Base-by-base conservation (phyloP, 2,888 invertebrate genomes). In the Nymphalis c-album region DNA sequence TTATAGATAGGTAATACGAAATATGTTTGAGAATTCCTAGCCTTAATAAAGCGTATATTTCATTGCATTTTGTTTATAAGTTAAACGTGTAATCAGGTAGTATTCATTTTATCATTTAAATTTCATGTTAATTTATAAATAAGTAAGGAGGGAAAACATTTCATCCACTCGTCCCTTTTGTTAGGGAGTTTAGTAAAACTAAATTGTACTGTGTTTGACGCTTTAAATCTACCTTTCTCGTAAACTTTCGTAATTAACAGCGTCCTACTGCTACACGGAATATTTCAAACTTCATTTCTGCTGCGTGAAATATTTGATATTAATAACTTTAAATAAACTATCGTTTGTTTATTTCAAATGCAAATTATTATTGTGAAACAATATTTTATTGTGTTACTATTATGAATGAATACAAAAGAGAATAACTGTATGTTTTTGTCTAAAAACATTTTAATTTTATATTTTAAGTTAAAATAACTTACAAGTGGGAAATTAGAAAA, bases 211-310 rank as follows among this genome's bases (percentile, higher is more conserved):
- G 69, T 67, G 63, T 67, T 67, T 67, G 51, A 60, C 63, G 63
- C 40, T 64, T 64, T 70, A 67, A 67, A 70, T 61, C 63, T 70
- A 67, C 53, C 60, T 67, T 63, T 59, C 69, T 67, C 63, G 13
- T 51, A 69, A 69, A 70, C 63, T 70, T 70, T 70, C 47, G 67
- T 64, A 70, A 70, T 67, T 70, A 70, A 70, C 69, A 58, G 50
- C 60, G 67, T 70, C 67, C 69, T 67, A 63, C 67, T 61, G 61
- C 31, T 31, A 55, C 55, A 47, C 45, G 35, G 66, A 35, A 67
- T 63, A 65, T 53, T 58, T 20, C 50, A 1, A 67, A 67, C 60
- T 70, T 70, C 48, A 35, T 58, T 63, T 48, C 50, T 26, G 22
- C 47, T 47, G 60, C 47, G 61, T 63, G 31, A 20, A 17, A 35